Evolutionary conservation across 2,797 vertebrate species (phyloP).

Genomic region (Coregonus sp.): DNA sequence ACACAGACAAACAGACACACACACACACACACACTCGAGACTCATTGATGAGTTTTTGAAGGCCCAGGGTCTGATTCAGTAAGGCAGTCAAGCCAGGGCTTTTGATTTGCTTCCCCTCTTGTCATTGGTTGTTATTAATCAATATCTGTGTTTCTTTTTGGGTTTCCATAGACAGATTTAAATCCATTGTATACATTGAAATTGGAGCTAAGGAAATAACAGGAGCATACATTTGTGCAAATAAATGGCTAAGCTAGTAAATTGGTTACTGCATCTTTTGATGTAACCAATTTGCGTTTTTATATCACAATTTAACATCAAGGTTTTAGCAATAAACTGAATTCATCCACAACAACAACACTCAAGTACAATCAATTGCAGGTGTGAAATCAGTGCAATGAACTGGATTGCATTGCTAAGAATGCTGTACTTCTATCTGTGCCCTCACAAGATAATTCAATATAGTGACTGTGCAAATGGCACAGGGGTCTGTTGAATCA

Average conservation of each 20-base stretch:
- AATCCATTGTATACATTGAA: constrained; percentile 58
- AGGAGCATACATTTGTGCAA: constrained; percentile 16
- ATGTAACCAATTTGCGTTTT: constrained; percentile 35
- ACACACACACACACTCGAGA: constrained; percentile 24
- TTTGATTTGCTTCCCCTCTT: constrained; percentile 62
- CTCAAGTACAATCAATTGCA: constrained; percentile 25
- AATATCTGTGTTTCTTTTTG: constrained; percentile 30
- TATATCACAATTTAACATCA: background rate
- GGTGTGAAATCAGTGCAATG: constrained; percentile 28
- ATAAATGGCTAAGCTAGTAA: constrained; percentile 45
- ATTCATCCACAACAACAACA: constrained; percentile 15
- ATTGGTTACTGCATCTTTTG: constrained; percentile 37
- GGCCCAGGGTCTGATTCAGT: constrained; percentile 56
- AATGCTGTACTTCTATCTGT: background rate
- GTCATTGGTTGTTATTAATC: constrained; percentile 59
- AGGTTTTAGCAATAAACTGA: background rate
- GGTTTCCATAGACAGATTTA: constrained; percentile 44
- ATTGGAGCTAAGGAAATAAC: constrained; percentile 34
- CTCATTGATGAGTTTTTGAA: constrained; percentile 56
- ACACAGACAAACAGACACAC: background rate
- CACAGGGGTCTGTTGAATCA: background rate
- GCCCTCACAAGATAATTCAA: background rate
- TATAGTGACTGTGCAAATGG: background rate
- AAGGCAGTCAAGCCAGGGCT: constrained; percentile 50
- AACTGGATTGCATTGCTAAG: constrained; percentile 27